These are phyloP conservation scores for Rhinogobio ventralis DNA, from an alignment of 2,797 vertebrate species.

Conservation along the genomic window DNA sequence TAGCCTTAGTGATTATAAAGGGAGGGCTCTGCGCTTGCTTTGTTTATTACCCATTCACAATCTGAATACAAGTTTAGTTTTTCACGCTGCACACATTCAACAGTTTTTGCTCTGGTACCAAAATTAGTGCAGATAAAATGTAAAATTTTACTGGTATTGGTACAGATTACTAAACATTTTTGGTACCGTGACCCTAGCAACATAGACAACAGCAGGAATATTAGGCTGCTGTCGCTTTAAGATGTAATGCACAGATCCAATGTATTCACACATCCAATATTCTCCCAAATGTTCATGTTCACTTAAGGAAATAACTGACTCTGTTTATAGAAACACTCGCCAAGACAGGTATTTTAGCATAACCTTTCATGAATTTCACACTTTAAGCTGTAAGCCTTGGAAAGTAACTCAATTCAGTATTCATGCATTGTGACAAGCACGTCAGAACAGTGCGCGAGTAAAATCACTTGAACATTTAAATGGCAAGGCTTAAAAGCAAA, in stretches of 20 bases:
- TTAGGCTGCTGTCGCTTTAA: not conserved
- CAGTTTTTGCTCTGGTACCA: not conserved
- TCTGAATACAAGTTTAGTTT: too few relatives aligned
- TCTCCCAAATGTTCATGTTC: not conserved
- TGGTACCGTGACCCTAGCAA: not conserved
- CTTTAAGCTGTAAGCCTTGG: too few relatives aligned
- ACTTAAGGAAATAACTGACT: not conserved
- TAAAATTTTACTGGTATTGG: not conserved
- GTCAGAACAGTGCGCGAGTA: not conserved
- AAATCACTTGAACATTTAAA: not conserved
- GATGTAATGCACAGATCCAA: not conserved
- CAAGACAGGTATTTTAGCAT: too few relatives aligned
- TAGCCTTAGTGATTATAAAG: too few relatives aligned
- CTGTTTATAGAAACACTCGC: too few relatives aligned
- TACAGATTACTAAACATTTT: not conserved
- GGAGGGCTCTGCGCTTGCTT: too few relatives aligned
- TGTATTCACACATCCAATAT: not conserved
- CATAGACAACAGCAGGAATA: not conserved
- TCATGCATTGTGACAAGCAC: too few relatives aligned
- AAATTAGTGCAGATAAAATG: not conserved
- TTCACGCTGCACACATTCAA: too few relatives aligned
- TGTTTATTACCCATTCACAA: too few relatives aligned
- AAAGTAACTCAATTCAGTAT: too few relatives aligned
- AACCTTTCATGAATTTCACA: too few relatives aligned
- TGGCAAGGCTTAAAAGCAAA: too few relatives aligned